Evolutionary conservation across 2,888 invertebrate genomes (phyloP).

Genomic region (Melitaea athalia): DNA sequence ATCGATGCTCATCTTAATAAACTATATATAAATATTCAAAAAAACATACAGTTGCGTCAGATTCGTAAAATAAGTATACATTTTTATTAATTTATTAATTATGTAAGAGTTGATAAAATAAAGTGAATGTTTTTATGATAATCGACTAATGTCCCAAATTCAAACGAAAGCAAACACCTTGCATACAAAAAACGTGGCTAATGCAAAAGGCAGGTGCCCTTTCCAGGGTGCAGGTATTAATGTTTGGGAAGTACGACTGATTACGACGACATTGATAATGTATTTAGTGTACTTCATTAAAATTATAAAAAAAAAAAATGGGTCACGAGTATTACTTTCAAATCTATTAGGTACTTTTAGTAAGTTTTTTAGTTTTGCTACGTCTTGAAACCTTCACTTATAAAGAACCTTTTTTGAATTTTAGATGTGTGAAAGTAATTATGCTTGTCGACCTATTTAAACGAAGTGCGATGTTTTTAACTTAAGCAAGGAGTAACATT

Average conservation of each 20-base stretch:
- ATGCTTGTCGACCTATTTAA: not conserved
- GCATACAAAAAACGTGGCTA: conserved; percentile 45
- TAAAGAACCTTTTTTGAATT: not conserved
- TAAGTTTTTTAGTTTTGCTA: too few species aligned
- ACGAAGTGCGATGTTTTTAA: too few species aligned
- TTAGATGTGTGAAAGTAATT: not conserved
- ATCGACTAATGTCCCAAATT: conserved; percentile 42
- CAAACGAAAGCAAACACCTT: conserved; percentile 44
- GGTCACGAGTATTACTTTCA: not conserved
- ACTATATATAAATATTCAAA: not conserved
- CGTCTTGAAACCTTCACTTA: too few species aligned
- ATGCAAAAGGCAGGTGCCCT: conserved; percentile 47
- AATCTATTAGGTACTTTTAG: not conserved
- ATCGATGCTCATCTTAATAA: not conserved
- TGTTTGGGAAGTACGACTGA: conserved; percentile 30
- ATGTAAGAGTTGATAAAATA: conserved; percentile 19
- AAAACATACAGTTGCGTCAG: not conserved
- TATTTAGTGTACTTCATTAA: not conserved
- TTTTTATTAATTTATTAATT: conserved; percentile 12
- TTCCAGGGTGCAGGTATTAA: conserved; percentile 34
- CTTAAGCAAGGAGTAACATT: too few species aligned
- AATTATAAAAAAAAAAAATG: not conserved
- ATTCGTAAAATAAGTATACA: not conserved
- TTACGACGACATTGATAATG: not conserved
- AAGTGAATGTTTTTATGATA: conserved; percentile 35